A percentile compares a stretch with the other conserved stretches of the same genome.
phyloP scores from a whole-genome alignment of 2,113 vertebrate species.

The Rhadina sibilatrix region DNA sequence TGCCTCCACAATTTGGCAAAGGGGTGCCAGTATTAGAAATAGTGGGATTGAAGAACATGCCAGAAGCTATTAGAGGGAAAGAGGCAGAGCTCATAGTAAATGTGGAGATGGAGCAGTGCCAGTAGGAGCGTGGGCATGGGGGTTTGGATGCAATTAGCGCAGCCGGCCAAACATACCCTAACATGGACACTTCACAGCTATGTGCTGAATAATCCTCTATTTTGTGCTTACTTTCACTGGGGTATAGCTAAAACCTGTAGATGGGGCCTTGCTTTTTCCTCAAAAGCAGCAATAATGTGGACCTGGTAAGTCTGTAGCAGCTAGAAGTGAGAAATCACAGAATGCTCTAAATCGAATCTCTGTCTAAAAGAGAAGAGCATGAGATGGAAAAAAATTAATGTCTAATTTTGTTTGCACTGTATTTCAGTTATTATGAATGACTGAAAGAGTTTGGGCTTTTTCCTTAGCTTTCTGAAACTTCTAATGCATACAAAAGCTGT shows the following conservation, averaged over 20 bases:
- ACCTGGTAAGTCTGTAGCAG: background rate
- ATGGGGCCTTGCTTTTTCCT: background rate
- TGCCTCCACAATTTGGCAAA: conserved; percentile 30
- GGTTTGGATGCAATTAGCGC: conserved; percentile 1
- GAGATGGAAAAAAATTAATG: background rate
- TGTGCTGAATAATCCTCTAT: background rate
- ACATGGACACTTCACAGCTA: background rate
- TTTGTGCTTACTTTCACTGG: background rate
- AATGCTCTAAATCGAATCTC: background rate
- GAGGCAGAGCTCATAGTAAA: background rate
- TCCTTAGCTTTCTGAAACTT: background rate
- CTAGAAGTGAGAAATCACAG: background rate
- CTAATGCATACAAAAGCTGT: background rate
- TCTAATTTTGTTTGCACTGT: background rate
- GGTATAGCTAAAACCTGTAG: background rate
- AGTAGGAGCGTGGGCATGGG: background rate
- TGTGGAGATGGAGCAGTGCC: background rate
- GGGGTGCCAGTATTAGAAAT: background rate
- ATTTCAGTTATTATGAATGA: background rate
- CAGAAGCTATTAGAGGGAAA: conserved; percentile 7
- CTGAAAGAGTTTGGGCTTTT: background rate
- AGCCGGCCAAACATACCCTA: background rate
- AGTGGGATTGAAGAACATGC: background rate
- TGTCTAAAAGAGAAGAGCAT: background rate
- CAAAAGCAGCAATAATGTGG: background rate